Conservation (phyloP, 2,888 invertebrate species). For the Dynastes grantii region DNA sequence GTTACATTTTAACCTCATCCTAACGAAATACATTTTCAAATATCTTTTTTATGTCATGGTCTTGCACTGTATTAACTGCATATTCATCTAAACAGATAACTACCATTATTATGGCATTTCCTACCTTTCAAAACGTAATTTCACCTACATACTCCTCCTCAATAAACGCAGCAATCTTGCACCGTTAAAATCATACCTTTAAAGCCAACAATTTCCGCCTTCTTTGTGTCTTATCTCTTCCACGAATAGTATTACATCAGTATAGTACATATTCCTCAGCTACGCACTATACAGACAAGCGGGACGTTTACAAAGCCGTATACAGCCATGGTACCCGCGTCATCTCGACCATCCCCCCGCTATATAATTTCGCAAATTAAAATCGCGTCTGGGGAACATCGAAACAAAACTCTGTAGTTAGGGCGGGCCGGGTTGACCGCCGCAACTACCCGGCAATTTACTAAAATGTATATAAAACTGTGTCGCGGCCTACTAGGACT, state of each 20-base stretch:
- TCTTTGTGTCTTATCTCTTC: slow-evolving; percentile 1
- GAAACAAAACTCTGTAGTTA: slow-evolving; percentile 22
- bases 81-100: too few species aligned
- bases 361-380: slow-evolving; percentile 42
- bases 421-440: slow-evolving; percentile 41
- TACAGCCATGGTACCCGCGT: neutral
- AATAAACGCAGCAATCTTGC: neutral
- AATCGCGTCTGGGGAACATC: slow-evolving; percentile 15
- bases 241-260: neutral
- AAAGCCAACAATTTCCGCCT: slow-evolving; percentile 12
- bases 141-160: neutral
- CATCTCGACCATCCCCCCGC: neutral
- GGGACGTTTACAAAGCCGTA: neutral
- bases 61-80: too few species aligned
- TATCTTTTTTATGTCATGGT: too few species aligned
- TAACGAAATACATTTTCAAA: too few species aligned
- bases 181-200: slow-evolving; percentile 23
- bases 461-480: slow-evolving; percentile 66
- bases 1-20: too few species aligned
- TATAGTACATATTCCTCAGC: too few species aligned
- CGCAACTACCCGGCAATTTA: slow-evolving; percentile 50
- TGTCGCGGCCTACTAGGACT: slow-evolving; percentile 58
- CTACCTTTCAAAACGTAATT: too few species aligned
- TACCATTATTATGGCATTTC: too few species aligned
- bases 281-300: neutral